Evolutionary conservation across 2,888 invertebrate genomes (phyloP).

Genomic region (Luffia ferchaultella): DNA sequence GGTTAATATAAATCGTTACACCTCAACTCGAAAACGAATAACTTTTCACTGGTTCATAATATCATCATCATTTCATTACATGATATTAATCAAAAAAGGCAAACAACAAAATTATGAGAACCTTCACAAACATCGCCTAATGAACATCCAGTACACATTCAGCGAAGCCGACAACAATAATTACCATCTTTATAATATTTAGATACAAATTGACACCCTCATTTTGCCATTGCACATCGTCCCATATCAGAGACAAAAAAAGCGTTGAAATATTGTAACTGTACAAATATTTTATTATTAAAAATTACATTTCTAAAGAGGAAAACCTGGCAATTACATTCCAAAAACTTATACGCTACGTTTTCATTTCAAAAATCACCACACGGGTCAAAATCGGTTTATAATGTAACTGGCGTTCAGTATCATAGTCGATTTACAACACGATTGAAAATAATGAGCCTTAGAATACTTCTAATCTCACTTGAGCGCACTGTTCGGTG

Average conservation of each 20-base stretch:
- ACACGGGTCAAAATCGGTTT: background rate
- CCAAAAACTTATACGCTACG: background rate
- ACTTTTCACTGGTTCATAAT: no score
- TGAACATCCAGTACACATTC: slow-evolving; percentile 13
- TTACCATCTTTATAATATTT: slow-evolving; percentile 20
- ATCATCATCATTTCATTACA: no score
- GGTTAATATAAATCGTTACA: no score
- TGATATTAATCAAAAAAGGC: no score
- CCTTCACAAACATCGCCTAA: no score
- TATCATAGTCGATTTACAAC: background rate
- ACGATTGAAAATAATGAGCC: background rate
- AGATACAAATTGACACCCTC: slow-evolving; percentile 35
- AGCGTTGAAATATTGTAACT: no score
- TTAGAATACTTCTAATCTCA: slow-evolving; percentile 27
- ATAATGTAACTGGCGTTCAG: background rate
- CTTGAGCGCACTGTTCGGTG: slow-evolving; percentile 37
- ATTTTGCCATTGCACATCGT: slow-evolving; percentile 29
- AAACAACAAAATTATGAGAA: no score
- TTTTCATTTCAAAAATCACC: background rate
- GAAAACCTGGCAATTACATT: slow-evolving; percentile 21
- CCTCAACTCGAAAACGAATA: no score
- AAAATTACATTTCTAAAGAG: slow-evolving; percentile 25
- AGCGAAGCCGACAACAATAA: slow-evolving; percentile 13
- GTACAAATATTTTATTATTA: slow-evolving; percentile 20
- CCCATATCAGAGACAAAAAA: slow-evolving; percentile 20